Percentiles rank a stretch among this genome's conserved stretches.
Conservation (phyloP, 2,113 vertebrate genomes). For the Pedetes capensis region DNA sequence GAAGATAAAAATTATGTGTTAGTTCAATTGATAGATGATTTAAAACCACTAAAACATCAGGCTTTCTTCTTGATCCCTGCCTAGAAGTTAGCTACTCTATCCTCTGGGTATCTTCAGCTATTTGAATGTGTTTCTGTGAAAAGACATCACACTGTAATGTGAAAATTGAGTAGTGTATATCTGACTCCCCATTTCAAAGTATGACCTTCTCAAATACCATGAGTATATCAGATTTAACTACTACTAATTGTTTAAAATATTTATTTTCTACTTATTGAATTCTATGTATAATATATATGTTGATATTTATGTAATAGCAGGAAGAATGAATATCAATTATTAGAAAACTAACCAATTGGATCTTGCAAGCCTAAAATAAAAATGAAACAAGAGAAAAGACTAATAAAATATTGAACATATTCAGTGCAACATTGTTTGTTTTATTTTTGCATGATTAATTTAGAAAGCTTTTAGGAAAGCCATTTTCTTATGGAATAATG, state of each 20-base stretch:
- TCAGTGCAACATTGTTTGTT: not conserved
- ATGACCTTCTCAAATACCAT: not conserved
- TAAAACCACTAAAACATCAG: not conserved
- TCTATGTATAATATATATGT: not conserved
- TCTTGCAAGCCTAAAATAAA: not conserved
- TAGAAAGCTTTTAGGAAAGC: not conserved
- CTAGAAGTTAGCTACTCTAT: not conserved
- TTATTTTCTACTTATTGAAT: conserved; percentile 8
- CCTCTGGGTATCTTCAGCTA: not conserved
- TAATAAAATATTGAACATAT: not conserved
- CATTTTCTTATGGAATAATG: not conserved
- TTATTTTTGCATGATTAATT: not conserved
- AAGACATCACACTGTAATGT: not conserved
- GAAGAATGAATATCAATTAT: not conserved
- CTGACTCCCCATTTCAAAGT: not conserved
- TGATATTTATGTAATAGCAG: not conserved
- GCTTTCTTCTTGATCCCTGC: not conserved
- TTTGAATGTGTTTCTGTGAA: not conserved
- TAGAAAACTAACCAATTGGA: not conserved
- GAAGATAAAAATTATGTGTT: not conserved
- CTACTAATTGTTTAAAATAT: not conserved
- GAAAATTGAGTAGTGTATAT: not conserved
- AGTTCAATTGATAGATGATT: not conserved
- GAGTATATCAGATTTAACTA: not conserved
- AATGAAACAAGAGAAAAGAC: not conserved